A percentile compares a stretch with the other conserved stretches of the same genome.
Conservation (phyloP, 2,113 vertebrate species). For the Procavia capensis region DNA sequence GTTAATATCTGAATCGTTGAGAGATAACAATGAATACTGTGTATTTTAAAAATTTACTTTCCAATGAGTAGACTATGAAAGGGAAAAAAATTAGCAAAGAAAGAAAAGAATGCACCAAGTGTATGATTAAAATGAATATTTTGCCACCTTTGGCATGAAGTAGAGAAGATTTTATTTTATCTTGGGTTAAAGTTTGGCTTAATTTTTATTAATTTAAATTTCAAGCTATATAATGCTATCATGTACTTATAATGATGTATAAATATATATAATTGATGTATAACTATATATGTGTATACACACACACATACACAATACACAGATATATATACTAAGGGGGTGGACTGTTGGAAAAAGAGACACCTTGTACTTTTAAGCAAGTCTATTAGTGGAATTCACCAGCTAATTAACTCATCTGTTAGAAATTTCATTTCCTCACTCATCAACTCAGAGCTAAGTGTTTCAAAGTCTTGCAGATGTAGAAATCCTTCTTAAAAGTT, state of each 20-base stretch:
- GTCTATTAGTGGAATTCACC: background rate
- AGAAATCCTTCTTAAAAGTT: conserved; percentile 1
- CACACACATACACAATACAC: no score
- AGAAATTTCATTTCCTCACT: conserved; percentile 8
- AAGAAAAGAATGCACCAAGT: background rate
- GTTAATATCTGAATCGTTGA: conserved; percentile 1
- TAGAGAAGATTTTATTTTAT: background rate
- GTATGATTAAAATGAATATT: background rate
- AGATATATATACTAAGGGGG: no score
- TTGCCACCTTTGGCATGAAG: background rate
- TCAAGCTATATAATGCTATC: background rate
- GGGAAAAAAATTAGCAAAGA: background rate
- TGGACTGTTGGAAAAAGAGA: background rate
- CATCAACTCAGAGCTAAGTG: background rate
- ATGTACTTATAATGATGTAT: no score
- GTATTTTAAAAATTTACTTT: background rate
- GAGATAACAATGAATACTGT: background rate
- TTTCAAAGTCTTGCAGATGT: background rate
- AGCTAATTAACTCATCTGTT: background rate
- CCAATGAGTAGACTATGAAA: background rate
- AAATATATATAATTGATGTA: no score
- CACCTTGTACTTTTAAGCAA: background rate
- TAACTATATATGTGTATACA: no score
- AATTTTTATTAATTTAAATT: conserved; percentile 2
- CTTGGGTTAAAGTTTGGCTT: background rate